Evolutionary conservation across 2,113 vertebrate species (phyloP).

Genomic region (Salminus brasiliensis): DNA sequence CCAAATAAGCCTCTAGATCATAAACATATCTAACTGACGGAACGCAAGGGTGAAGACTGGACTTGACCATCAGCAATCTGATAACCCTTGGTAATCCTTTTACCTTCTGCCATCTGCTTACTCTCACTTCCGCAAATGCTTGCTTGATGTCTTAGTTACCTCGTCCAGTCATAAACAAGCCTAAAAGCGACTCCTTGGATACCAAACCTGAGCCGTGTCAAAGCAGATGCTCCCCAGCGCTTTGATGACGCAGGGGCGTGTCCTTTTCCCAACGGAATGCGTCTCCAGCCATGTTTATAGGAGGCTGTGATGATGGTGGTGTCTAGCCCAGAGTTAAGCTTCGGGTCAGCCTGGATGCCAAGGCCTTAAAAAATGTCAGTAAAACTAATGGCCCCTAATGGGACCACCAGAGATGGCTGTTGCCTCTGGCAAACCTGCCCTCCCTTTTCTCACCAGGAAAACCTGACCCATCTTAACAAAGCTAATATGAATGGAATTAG

Average conservation of each 20-base stretch:
- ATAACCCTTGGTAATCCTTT: conserved; percentile 27
- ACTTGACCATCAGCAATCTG: conserved; percentile 26
- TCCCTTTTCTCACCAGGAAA: conserved; percentile 35
- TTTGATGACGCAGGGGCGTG: conserved; percentile 37
- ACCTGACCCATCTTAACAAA: conserved; percentile 46
- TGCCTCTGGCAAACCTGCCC: conserved; percentile 40
- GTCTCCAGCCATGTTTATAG: conserved; percentile 52
- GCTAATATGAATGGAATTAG: conserved; percentile 37
- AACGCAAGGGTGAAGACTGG: conserved; percentile 17
- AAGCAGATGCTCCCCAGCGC: conserved; percentile 35
- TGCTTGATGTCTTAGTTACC: conserved; percentile 59
- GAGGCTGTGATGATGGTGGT: conserved; percentile 39
- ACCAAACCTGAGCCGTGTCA: conserved; percentile 47
- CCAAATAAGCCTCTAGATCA: not conserved
- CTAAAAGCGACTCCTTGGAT: conserved; percentile 62
- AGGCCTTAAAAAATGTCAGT: conserved; percentile 56
- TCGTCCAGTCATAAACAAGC: conserved; percentile 49
- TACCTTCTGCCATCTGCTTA: conserved; percentile 31
- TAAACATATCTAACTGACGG: not conserved
- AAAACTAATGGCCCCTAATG: conserved; percentile 68
- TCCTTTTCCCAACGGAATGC: conserved; percentile 7
- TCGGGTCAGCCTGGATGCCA: conserved; percentile 60
- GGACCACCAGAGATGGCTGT: conserved; percentile 67
- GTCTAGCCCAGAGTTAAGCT: conserved; percentile 54
- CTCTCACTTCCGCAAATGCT: conserved; percentile 43